phyloP scores from a whole-genome alignment of 2,113 vertebrate genomes.

The Cervus canadensis region DNA sequence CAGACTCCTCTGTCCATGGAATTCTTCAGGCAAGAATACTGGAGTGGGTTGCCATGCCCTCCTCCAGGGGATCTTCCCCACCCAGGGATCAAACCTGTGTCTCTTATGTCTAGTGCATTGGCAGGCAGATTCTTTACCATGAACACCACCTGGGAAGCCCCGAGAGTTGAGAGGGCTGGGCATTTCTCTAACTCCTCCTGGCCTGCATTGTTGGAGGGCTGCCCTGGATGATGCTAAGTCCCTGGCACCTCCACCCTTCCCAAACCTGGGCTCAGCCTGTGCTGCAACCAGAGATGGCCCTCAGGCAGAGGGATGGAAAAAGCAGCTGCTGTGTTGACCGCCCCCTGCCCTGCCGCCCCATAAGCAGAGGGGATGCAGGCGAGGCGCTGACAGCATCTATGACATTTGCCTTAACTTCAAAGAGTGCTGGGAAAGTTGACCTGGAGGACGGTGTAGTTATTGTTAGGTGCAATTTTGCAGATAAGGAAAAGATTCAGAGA shows the following conservation, averaged over 20 bases:
- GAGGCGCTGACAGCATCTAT: background rate
- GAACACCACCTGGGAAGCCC: background rate
- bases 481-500: background rate
- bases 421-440: background rate
- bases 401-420: background rate
- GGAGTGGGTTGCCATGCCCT: background rate
- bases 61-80: background rate
- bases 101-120: background rate
- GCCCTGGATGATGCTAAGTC: background rate
- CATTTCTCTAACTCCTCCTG: background rate
- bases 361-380: background rate
- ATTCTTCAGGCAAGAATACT: background rate
- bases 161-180: background rate
- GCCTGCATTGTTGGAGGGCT: background rate
- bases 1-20: background rate
- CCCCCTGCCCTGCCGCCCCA: fast-evolving
- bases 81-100: background rate
- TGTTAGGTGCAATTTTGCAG: background rate
- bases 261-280: background rate
- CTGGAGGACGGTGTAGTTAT: background rate
- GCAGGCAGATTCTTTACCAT: background rate
- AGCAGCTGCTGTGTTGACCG: background rate
- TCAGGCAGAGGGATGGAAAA: background rate
- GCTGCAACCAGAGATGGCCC: background rate
- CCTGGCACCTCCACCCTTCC: background rate